Evolutionary conservation across 2,888 invertebrate species (phyloP).

Genomic region (Mechanitis mazaeus): DNA sequence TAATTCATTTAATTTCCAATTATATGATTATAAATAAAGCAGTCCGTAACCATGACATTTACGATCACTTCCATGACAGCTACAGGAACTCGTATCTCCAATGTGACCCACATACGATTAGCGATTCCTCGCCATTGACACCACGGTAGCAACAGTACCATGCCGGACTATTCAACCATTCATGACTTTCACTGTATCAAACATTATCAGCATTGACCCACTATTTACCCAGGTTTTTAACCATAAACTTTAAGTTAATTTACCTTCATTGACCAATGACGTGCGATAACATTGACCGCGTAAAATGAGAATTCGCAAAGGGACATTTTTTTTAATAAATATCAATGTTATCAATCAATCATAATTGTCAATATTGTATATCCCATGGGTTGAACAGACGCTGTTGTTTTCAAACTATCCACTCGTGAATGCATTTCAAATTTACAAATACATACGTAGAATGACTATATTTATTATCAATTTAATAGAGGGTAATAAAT

Average conservation of each 20-base stretch:
- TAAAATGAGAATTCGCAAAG: constrained; percentile 9
- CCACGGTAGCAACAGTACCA: constrained; percentile 14
- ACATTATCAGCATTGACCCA: constrained; percentile 34
- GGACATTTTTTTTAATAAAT: background rate
- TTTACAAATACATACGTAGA: too few relatives aligned
- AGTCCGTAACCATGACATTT: constrained; percentile 29
- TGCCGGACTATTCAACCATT: constrained; percentile 17
- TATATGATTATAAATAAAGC: constrained; percentile 15
- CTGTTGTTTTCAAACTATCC: too few relatives aligned
- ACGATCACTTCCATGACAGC: constrained; percentile 14
- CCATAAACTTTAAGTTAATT: constrained; percentile 28
- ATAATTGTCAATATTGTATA: too few relatives aligned
- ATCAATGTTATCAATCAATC: too few relatives aligned
- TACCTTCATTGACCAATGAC: constrained; percentile 28
- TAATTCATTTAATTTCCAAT: constrained; percentile 10
- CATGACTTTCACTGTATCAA: constrained; percentile 25
- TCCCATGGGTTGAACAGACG: too few relatives aligned
- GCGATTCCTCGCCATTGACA: constrained; percentile 29
- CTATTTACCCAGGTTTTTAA: constrained; percentile 28
- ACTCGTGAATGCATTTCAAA: too few relatives aligned
- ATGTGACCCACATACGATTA: constrained; percentile 34
- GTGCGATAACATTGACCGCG: constrained; percentile 19
- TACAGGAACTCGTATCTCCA: constrained; percentile 20
- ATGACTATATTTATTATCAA: too few relatives aligned
- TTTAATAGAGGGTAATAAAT: too few relatives aligned